phyloP scores from a whole-genome alignment of 2,797 vertebrate species.

The Rhinophrynus dorsalis region DNA sequence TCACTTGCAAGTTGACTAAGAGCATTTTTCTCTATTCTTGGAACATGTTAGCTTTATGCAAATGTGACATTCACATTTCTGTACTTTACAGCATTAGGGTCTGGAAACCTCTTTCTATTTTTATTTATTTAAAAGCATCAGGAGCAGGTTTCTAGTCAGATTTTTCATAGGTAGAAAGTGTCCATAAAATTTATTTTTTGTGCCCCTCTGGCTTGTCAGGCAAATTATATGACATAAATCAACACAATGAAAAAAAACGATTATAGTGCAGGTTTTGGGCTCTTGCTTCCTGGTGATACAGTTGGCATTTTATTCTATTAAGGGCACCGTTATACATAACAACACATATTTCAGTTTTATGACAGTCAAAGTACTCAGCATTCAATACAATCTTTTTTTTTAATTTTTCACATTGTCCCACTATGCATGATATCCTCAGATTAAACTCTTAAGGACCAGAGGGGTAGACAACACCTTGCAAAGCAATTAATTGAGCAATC shows the following conservation, averaged over 20 bases:
- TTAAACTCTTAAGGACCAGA: too few species aligned
- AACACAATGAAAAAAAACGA: background rate
- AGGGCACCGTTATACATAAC: background rate
- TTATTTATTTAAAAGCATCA: conserved; percentile 9
- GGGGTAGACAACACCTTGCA: too few species aligned
- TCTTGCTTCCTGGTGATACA: background rate
- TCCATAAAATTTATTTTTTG: conserved; percentile 3
- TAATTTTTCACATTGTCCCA: too few species aligned
- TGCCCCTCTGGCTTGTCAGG: conserved; percentile 21
- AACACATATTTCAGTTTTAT: background rate
- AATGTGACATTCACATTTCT: conserved; percentile 31
- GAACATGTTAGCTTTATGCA: conserved; percentile 22
- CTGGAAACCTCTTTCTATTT: background rate
- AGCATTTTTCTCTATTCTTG: conserved; percentile 14
- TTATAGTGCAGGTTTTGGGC: background rate
- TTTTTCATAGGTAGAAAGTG: background rate
- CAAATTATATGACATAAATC: conserved; percentile 14
- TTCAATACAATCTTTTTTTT: too few species aligned
- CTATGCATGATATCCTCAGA: too few species aligned
- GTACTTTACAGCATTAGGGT: conserved; percentile 23
- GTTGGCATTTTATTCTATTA: background rate
- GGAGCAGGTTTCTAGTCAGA: background rate
- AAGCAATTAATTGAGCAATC: too few species aligned
- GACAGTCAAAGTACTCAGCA: background rate
- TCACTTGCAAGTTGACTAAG: background rate